Evolutionary conservation across 2,888 invertebrate genomes (phyloP).

Genomic region (Caenorhabditis plicata): DNA sequence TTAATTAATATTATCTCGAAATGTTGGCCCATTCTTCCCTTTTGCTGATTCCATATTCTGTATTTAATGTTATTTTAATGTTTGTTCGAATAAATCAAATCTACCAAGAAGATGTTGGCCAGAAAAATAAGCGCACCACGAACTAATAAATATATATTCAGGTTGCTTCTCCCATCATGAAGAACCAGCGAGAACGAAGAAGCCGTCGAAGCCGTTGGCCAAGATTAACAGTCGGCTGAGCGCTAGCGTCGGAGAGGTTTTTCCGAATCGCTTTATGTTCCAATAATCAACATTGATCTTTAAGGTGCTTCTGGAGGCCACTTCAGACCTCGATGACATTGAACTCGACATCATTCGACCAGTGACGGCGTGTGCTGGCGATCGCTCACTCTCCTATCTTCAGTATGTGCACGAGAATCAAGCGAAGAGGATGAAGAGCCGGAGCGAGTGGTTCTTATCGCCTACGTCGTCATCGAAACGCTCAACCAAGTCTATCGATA

Average conservation of each 20-base stretch:
- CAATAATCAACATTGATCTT: background rate
- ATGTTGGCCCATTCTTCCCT: no score
- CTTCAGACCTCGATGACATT: conserved; percentile 42
- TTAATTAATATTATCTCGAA: background rate
- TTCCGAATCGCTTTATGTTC: background rate
- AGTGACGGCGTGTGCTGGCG: conserved; percentile 39
- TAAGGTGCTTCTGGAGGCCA: conserved; percentile 42
- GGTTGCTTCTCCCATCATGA: conserved; percentile 24
- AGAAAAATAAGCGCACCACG: conserved; percentile 1
- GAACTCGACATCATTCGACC: conserved; percentile 40
- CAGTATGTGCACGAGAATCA: conserved; percentile 94
- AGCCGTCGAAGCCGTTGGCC: conserved; percentile 12
- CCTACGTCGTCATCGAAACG: conserved; percentile 35
- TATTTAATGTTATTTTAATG: no score
- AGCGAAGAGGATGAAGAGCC: conserved; percentile 90
- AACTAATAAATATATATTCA: no score
- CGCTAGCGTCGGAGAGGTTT: conserved; percentile 47
- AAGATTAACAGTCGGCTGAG: conserved; percentile 42
- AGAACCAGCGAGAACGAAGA: conserved; percentile 11
- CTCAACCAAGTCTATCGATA: conserved; percentile 49
- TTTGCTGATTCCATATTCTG: no score
- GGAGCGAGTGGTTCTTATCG: conserved; percentile 81
- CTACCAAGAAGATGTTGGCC: conserved; percentile 4
- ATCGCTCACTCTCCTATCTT: conserved; percentile 76
- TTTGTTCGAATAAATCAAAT: background rate